Base-by-base conservation (phyloP, 2,888 invertebrate genomes). In the Euplagia quadripunctaria region DNA sequence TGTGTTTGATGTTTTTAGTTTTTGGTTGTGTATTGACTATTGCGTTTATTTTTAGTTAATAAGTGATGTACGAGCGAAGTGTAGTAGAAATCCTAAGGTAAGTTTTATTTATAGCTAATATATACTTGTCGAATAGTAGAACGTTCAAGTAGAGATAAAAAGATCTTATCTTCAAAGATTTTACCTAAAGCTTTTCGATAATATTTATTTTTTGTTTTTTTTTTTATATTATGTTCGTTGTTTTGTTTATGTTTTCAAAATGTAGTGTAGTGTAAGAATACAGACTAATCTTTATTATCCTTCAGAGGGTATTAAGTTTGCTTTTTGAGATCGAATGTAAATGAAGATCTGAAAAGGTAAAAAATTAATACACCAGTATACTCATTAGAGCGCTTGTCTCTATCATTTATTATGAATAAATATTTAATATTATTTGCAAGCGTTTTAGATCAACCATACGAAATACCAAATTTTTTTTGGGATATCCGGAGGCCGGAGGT, bases 1-100 rank as follows among this genome's bases (percentile, higher is more conserved):
- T 72, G 87, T 87, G 88, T 87, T 85, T 77, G 83, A 89, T 89
- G 87, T 75, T 80, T 79, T 76, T 80, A 75, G 71, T 83, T 82
- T 80, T 74, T 72, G 61, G 68, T 78, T 76, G 20, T 66, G 75
- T 49, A 72, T 68, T 42, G 41, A 64, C 42, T 73, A 42, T 61
- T 66, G 63, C 17, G 61, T 72, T 77, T 49, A 12, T 72, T 75
- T 77, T 65, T 71, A 55, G 61, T 46, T 70, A 77, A 64, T 64
- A 78, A 81, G 83, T 82, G 74, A 75, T 65, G 68, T 55, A 49
- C 41, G 16, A 73, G 67, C 61, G 12, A 69, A 6, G 51, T 65
- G 17, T 69, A 52, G 61, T 64, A 75, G 76, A 74, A 76, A 72
- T 78, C 67, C 75, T 79, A 85, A 84, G 85, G 85, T 84, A 43